Percentiles rank a stretch among this genome's conserved stretches.
Evolutionary conservation across 2,113 vertebrate species (phyloP).

Genomic region (Gasterosteus nipponicus): DNA sequence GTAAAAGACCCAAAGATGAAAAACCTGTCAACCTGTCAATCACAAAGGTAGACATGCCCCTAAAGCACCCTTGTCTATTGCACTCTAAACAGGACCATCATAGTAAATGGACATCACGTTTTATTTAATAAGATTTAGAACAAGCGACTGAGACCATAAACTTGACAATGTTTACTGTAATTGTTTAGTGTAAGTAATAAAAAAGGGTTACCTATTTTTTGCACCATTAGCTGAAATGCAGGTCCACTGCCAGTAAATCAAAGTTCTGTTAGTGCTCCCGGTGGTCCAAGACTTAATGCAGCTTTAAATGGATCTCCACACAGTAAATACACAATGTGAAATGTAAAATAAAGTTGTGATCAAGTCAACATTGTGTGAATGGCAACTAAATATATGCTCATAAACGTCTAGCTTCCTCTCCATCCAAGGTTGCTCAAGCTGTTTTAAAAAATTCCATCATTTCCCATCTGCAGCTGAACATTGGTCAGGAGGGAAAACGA

Average conservation of each 20-base stretch:
- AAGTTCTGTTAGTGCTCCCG: not conserved
- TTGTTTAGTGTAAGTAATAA: not conserved
- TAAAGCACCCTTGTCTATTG: too few species aligned
- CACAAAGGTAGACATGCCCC: not conserved
- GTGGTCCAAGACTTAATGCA: slow-evolving; percentile 1
- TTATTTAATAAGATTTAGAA: not conserved
- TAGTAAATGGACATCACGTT: too few species aligned
- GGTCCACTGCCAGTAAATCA: not conserved
- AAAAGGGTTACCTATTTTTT: too few species aligned
- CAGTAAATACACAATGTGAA: slow-evolving; percentile 17
- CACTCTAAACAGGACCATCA: too few species aligned
- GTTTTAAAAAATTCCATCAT: slow-evolving; percentile 74
- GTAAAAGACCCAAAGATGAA: not conserved
- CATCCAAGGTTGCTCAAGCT: slow-evolving; percentile 66
- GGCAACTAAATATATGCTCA: slow-evolving; percentile 22
- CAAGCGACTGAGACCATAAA: not conserved
- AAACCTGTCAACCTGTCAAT: not conserved
- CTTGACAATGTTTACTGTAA: not conserved
- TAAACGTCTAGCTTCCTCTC: slow-evolving; percentile 52
- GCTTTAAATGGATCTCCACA: not conserved
- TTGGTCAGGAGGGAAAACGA: slow-evolving; percentile 79
- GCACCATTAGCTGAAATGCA: too few species aligned
- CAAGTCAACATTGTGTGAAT: slow-evolving; percentile 25
- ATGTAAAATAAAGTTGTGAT: slow-evolving; percentile 15
- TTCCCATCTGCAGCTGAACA: slow-evolving; percentile 76